Evolutionary conservation across 2,888 invertebrate genomes (phyloP).

Genomic region (Aricia artaxerxes): DNA sequence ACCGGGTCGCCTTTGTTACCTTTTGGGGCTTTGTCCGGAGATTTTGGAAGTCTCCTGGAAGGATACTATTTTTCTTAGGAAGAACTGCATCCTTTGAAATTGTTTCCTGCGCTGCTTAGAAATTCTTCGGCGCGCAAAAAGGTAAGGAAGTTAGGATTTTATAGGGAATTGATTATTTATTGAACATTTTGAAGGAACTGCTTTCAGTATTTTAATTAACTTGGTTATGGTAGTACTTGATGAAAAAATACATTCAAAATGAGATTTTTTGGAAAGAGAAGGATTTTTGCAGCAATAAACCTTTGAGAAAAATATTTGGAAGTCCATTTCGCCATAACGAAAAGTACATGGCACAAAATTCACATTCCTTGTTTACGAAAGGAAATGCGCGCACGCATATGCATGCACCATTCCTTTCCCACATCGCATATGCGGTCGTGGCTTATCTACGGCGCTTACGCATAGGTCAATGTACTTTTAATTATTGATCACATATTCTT

Average conservation of each 20-base stretch:
- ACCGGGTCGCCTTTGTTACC: background rate
- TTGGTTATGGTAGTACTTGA: too few species aligned
- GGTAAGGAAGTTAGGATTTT: too few species aligned
- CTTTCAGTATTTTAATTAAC: too few species aligned
- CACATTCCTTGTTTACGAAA: background rate
- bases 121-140: too few species aligned
- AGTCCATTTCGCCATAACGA: background rate
- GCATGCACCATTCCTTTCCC: slow-evolving; percentile 15
- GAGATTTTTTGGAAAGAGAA: too few species aligned
- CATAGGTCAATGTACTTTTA: background rate
- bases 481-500: background rate
- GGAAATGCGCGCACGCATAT: background rate
- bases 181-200: too few species aligned
- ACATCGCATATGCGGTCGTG: slow-evolving; percentile 20
- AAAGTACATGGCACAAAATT: background rate
- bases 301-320: background rate
- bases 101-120: background rate
- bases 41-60: background rate
- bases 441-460: slow-evolving; percentile 1
- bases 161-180: too few species aligned
- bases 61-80: background rate
- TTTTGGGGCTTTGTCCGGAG: background rate
- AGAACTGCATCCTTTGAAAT: background rate
- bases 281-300: too few species aligned
- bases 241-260: too few species aligned